phyloP scores from a whole-genome alignment of 2,797 vertebrate species.

The Poeciliopsis turneri region DNA sequence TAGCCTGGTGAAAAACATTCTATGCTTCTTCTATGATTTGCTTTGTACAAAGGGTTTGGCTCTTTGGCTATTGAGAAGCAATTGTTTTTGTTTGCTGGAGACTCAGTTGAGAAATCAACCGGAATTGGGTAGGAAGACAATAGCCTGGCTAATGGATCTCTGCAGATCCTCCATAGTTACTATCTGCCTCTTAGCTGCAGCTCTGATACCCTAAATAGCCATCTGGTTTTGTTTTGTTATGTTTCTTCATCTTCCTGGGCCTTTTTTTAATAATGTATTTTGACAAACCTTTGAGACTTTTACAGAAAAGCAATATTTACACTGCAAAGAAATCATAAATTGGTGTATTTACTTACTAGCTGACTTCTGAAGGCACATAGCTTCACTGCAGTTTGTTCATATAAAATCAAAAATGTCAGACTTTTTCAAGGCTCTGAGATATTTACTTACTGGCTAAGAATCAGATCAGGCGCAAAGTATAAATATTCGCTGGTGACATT shows the following conservation, averaged over 20 bases:
- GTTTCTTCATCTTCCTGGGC: not conserved
- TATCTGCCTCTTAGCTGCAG: not conserved
- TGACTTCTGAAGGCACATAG: not conserved
- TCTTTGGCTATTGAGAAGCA: too few species aligned
- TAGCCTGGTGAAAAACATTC: too few species aligned
- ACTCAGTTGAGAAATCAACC: too few species aligned
- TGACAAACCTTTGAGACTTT: not conserved
- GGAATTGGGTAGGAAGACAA: too few species aligned
- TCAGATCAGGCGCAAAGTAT: constrained; percentile 95
- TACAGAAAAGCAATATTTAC: not conserved
- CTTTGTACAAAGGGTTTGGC: too few species aligned
- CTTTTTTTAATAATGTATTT: not conserved
- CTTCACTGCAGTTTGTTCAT: not conserved
- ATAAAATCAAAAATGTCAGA: not conserved
- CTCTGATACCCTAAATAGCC: not conserved
- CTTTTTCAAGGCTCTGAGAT: not conserved
- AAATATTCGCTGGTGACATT: constrained; percentile 93
- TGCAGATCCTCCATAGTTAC: not conserved
- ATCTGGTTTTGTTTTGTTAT: not conserved
- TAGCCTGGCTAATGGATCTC: not conserved
- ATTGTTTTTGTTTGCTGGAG: too few species aligned
- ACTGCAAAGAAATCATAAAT: not conserved
- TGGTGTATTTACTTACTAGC: not conserved
- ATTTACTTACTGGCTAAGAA: constrained; percentile 93
- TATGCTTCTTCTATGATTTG: too few species aligned